These are phyloP conservation scores for Helicolenus hilgendorfi DNA, from an alignment of 2,797 vertebrate species.

Conservation along the genomic window DNA sequence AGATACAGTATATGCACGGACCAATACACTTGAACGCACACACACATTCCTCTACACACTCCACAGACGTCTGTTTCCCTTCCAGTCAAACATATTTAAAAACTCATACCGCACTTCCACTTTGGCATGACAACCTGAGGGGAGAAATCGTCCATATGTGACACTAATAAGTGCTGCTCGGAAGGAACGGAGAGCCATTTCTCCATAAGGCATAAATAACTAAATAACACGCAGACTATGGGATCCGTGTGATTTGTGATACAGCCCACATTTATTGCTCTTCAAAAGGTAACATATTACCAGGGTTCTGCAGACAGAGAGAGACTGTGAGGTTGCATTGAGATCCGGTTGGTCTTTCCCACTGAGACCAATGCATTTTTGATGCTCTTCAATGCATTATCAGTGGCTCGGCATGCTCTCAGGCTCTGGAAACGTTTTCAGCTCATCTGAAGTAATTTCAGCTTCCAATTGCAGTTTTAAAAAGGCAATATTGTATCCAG, in stretches of 20 bases:
- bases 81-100: conserved; percentile 77
- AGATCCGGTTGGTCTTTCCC: conserved; percentile 47
- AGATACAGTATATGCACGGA: neutral
- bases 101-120: conserved; percentile 60
- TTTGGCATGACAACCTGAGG: conserved; percentile 80
- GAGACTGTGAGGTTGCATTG: conserved; percentile 10
- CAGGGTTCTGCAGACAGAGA: conserved; percentile 23
- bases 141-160: conserved; percentile 77
- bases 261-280: conserved; percentile 68
- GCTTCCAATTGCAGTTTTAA: conserved; percentile 28
- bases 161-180: conserved; percentile 78
- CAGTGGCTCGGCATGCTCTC: conserved; percentile 32
- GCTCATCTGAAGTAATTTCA: conserved; percentile 54
- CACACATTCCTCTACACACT: conserved; percentile 12
- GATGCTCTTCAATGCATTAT: conserved; percentile 65
- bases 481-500: conserved; percentile 34
- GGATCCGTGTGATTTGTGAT: conserved; percentile 71
- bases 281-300: conserved; percentile 61
- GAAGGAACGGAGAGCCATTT: conserved; percentile 60
- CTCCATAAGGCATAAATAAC: conserved; percentile 78
- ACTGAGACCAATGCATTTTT: conserved; percentile 77
- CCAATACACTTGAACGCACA: conserved; percentile 21
- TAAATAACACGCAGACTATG: conserved; percentile 67
- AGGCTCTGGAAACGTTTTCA: conserved; percentile 38
- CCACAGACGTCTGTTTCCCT: conserved; percentile 52